Evolutionary conservation across 2,888 invertebrate species (phyloP), one percentile per base, ranked within the genome.

Genomic region (Mythimna pallens): DNA sequence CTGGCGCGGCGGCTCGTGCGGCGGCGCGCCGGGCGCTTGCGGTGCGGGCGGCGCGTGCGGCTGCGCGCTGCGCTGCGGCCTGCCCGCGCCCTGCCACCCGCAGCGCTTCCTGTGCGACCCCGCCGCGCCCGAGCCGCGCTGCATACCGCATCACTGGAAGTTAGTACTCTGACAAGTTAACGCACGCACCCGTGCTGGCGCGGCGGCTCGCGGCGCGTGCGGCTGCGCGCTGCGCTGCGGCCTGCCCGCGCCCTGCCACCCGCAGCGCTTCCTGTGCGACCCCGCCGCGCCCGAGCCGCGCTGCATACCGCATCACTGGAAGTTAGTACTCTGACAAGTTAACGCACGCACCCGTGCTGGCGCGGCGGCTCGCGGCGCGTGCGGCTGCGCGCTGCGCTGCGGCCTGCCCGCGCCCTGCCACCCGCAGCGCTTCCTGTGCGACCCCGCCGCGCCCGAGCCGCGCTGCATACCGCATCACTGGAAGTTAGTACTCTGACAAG

Each of bases 311-410:
- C 67, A 78, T 17, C 91, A 92, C 65, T 95, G 95, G 95, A 93
- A 91, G 95, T 94, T 0, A 88, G 91, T 87, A 22, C 12, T n/a
- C 14, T 17, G 14, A 47, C 14, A 8, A 14, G 10, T 10, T 9
- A 10, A 40, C 86, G 95, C 94, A 22, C 96, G 93, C 89, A 97
- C 95, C 87, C 93, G 82, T 96, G 96, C 89, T 91, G 81, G 87
- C 85, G 84, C 67, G 93, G 94, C 59, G 93, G 91, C 9, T 40
- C 83, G 70, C 25, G 97, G 97, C 30, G 94, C 96, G 73, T 99
- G 99, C 93, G 98, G 99, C 91, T 96, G 97, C 81, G 97, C 97
- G 65, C 94, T 98, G 82, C 97, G 94, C 84, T 91, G 97, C 6
- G 96, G 72, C 3, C 8, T 96, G 1, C 97, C 10, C 95, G 96